phyloP scores from a whole-genome alignment of 1,140 invertebrate genomes.

The Argopecten irradians region DNA sequence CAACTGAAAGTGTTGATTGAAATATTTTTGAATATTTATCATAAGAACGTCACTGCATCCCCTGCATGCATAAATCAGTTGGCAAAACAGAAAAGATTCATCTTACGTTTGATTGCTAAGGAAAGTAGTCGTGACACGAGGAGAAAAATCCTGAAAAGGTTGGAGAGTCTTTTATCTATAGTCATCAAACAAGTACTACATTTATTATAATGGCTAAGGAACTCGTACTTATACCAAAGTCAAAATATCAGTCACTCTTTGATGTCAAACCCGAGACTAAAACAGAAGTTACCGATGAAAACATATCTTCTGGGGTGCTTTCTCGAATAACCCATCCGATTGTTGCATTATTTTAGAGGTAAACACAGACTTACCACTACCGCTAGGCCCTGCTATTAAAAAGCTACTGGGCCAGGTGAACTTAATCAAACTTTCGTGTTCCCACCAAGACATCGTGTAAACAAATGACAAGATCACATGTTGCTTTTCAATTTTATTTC shows the following conservation, averaged over 20 bases:
- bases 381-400: no score
- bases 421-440: no score
- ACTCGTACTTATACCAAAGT: background rate
- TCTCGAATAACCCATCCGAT: no score
- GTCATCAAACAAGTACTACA: background rate
- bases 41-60: background rate
- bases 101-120: background rate
- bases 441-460: no score
- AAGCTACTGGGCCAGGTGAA: no score
- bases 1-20: constrained; percentile 22
- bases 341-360: no score
- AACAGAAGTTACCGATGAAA: no score
- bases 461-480: no score
- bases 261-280: background rate
- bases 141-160: background rate
- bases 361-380: no score
- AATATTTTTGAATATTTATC: background rate
- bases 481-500: no score
- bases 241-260: background rate
- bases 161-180: background rate
- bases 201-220: background rate
- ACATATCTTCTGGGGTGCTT: no score
- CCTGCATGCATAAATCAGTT: background rate
- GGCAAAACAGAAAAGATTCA: background rate
- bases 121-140: background rate